These are phyloP conservation scores for Myopa testacea DNA, from an alignment of 2,888 invertebrate genomes.

Conservation along the genomic window DNA sequence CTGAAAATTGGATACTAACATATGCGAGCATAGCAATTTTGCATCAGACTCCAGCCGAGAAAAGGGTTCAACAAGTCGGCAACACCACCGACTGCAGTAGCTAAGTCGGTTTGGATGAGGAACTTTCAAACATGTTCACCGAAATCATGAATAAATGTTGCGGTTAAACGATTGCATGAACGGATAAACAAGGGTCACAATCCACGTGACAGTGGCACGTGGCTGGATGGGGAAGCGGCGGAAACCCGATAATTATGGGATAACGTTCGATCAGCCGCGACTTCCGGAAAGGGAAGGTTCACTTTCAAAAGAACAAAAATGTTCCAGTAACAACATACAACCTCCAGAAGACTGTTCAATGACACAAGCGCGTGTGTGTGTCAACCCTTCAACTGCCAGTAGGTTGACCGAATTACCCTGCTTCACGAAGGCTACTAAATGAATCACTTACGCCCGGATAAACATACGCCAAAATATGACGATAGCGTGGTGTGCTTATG, in stretches of 20 bases:
- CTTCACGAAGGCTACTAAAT: conserved; percentile 49
- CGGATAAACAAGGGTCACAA: conserved; percentile 37
- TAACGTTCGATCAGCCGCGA: conserved; percentile 60
- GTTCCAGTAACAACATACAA: conserved; percentile 36
- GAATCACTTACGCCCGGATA: conserved; percentile 58
- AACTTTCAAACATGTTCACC: conserved; percentile 41
- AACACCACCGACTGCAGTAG: conserved; percentile 33
- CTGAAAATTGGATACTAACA: conserved; percentile 49
- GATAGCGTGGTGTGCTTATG: not conserved
- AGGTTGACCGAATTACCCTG: conserved; percentile 21
- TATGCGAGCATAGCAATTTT: conserved; percentile 48
- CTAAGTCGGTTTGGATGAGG: conserved; percentile 24
- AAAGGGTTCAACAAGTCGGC: conserved; percentile 24
- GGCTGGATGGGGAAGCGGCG: conserved; percentile 16
- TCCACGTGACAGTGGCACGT: conserved; percentile 14
- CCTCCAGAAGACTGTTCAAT: not conserved
- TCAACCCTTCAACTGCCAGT: conserved; percentile 27
- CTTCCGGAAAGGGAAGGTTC: conserved; percentile 44
- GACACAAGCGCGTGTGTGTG: not conserved
- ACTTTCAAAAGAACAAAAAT: conserved; percentile 47
- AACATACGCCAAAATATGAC: conserved; percentile 60
- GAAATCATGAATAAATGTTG: conserved; percentile 64
- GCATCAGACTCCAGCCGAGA: conserved; percentile 31
- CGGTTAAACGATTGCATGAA: conserved; percentile 64
- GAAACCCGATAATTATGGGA: conserved; percentile 65